Base-by-base conservation (phyloP, 2,888 invertebrate species). In the Andrena trimmerana region DNA sequence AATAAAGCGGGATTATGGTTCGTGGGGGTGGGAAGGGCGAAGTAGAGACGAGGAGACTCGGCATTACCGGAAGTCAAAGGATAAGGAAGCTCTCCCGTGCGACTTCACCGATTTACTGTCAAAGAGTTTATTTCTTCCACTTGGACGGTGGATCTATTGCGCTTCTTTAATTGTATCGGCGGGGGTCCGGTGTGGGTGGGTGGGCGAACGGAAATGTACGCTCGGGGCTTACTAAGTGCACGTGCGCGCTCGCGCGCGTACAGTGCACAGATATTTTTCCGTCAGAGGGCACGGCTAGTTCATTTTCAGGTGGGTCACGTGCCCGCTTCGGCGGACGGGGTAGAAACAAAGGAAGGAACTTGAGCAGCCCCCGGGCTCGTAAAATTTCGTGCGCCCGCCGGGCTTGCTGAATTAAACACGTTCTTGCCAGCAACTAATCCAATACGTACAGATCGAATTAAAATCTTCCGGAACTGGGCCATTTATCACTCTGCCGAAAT, bases 261-360 rank as follows among this genome's bases (percentile, higher is more conserved):
- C 68, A 20, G 71, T 54, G 73, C 71, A 24, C 31, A 20, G 74
- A 80, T 78, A 85, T 82, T 85, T 83, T 78, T 80, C 80, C 66
- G 31, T 20, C 36, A 36, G 3, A 36, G 42, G 31, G 48, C 62
- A 10, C 42, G 33, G 4, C 48, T 36, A 24, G 54, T 83, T 83
- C 78, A 69, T 83, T 87, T 79, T 77, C 81, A 87, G 42, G 71
- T 81, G 67, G 72, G 66, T 85, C 87, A 87, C 78, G 77, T 79
- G 81, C 65, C 33, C 2, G 16, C 13, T 48, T 31, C 62, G 42
- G 7, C 54, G 29, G 48, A 29, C 76, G 48, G 59, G 66, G 54
- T 36, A 54, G 54, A 65, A 20, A 54, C 42, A 62, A 60, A 69
- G 62, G 29, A n/a, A 63, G 74, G 68, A 82, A 75, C 74, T 66